Evolutionary conservation across 2,888 invertebrate genomes (phyloP), one percentile per base, ranked within the genome.

Genomic region (Achlya flavicornis): DNA sequence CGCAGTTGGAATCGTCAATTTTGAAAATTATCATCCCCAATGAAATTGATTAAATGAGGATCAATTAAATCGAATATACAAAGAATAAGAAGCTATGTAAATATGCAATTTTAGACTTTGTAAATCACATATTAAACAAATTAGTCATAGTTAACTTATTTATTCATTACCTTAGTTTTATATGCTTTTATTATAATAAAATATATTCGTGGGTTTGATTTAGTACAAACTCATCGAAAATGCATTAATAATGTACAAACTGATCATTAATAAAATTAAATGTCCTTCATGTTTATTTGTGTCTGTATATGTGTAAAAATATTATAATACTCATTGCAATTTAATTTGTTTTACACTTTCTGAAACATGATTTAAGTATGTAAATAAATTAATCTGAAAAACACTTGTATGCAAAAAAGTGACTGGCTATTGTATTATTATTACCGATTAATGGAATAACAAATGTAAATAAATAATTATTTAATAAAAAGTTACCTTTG

Each of bases 391-490:
- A 48, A 6, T 26, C 26, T 1, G 68, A 72, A 78, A 65, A 74
- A 71, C 74, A 75, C 70, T 71, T 66, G 73, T 73, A 79, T 91
- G 91, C 92, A 92, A 88, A 91, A 91, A 92, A 59, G 83, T 88
- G 84, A 83, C 80, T 75, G 73, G 80, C 77, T 79, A 76, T 60
- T 60, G 41, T 26, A 41, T 38, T 38, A 58, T n/a, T 26, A 26
- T 41, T 61, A 16, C 61, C 26, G 48, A 46, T 57, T 46, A 60
- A 59, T 64, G 57, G 41, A 46, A 38, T 65, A 66, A 66, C 35
- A 61, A n/a, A 65, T 46, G 38, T 68, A 68, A 65, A 66, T 64
- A 67, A 61, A 61, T 60, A n/a, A n/a, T n/a, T n/a, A 41, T 60
- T 41, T 1, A 12, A 68, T 73, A 73, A 81, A 76, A 72, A 79